phyloP scores from a whole-genome alignment of 2,797 vertebrate genomes.

The Molothrus aeneus region DNA sequence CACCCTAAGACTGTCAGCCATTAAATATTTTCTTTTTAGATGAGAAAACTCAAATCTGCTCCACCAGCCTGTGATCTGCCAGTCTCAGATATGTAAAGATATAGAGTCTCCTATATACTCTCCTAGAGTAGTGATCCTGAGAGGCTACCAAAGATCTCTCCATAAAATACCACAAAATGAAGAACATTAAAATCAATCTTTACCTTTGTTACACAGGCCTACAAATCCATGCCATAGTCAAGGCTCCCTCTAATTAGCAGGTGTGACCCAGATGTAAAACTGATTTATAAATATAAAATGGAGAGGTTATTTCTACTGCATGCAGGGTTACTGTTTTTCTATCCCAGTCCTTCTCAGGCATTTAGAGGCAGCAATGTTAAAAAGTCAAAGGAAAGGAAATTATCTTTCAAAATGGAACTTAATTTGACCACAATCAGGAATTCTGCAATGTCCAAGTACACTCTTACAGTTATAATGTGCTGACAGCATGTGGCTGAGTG shows the following conservation, averaged over 20 bases:
- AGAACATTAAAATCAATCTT: background rate
- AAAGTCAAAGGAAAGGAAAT: background rate
- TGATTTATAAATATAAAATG: background rate
- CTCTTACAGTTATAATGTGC: background rate
- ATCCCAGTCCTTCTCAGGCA: background rate
- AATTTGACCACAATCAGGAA: background rate
- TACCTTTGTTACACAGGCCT: background rate
- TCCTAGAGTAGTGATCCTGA: background rate
- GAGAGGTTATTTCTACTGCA: background rate
- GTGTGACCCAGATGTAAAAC: background rate
- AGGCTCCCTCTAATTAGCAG: background rate
- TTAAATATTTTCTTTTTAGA: background rate
- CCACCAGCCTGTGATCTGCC: background rate
- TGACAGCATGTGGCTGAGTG: background rate
- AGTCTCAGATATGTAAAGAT: background rate
- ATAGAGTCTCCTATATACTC: background rate
- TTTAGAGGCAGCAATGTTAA: background rate
- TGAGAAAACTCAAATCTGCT: background rate
- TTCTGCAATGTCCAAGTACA: background rate
- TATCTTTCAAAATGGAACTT: background rate
- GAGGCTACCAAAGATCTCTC: background rate
- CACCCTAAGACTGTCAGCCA: background rate
- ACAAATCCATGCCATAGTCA: background rate
- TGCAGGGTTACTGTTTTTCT: background rate
- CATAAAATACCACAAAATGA: background rate